Evolutionary conservation across 2,113 vertebrate genomes (phyloP).

Genomic region (Chloroceryle aenea): DNA sequence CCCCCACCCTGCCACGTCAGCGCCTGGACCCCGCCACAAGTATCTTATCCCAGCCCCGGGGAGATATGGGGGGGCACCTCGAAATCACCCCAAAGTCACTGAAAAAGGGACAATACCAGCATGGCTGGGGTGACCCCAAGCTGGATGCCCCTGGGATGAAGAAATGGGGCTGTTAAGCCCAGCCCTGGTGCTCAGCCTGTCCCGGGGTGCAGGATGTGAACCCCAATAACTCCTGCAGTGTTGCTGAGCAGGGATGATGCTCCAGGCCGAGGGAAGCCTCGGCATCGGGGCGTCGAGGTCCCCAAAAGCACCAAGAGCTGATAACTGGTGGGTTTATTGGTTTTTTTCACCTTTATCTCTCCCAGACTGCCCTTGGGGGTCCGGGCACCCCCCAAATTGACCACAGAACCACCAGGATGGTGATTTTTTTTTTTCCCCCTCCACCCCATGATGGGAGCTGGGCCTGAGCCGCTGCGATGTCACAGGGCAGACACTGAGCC

Average conservation of each 20-base stretch:
- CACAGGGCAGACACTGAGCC: background rate
- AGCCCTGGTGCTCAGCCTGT: background rate
- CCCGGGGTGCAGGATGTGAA: background rate
- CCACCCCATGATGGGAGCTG: accelerated
- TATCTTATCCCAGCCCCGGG: background rate
- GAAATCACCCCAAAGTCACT: background rate
- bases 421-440: accelerated
- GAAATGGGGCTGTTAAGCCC: background rate
- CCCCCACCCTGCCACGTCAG: background rate
- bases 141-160: background rate
- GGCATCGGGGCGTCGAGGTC: accelerated
- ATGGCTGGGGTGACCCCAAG: accelerated
- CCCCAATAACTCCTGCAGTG: background rate
- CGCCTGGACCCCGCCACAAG: accelerated
- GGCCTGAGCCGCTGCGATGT: background rate
- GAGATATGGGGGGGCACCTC: accelerated
- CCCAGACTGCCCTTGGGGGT: background rate
- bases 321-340: accelerated
- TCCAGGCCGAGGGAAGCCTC: accelerated
- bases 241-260: background rate
- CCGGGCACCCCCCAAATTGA: background rate
- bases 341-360: background rate
- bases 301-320: background rate
- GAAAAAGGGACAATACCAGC: accelerated
- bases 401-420: accelerated